Percentiles rank a stretch among this genome's conserved stretches.
These are phyloP conservation scores for Asobara japonica DNA, from an alignment of 1,140 invertebrate genomes.

Conservation along the genomic window DNA sequence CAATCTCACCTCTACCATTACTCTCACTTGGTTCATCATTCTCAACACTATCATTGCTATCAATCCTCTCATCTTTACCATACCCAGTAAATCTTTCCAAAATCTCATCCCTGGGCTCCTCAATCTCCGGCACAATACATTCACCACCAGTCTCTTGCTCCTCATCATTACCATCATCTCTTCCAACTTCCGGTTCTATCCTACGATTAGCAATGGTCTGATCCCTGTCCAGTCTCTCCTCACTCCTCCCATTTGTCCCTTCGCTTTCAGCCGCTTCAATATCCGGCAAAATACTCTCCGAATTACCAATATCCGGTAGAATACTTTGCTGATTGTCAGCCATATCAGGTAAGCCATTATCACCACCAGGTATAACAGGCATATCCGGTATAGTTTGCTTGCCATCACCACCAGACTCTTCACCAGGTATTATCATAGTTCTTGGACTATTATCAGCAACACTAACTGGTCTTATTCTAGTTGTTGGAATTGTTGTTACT, in stretches of 20 bases:
- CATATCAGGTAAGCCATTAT: neutral
- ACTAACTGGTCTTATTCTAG: slow-evolving; percentile 49
- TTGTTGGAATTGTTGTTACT: slow-evolving; percentile 61
- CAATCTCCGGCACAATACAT: slow-evolving; percentile 50
- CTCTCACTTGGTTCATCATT: too few species aligned
- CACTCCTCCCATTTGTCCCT: slow-evolving; percentile 27
- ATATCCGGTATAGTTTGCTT: too few species aligned
- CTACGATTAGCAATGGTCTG: slow-evolving; percentile 36
- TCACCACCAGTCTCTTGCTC: slow-evolving; percentile 51
- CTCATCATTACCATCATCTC: neutral
- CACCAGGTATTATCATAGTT: slow-evolving; percentile 44
- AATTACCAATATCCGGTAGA: slow-evolving; percentile 45
- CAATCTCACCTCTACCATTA: neutral
- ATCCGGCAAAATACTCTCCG: slow-evolving; percentile 50
- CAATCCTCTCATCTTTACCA: too few species aligned
- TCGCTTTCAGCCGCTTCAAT: slow-evolving; percentile 45
- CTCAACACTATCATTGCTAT: too few species aligned
- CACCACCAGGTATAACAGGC: too few species aligned
- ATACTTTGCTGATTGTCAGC: too few species aligned
- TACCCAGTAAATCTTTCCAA: slow-evolving; percentile 17
- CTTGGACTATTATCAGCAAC: slow-evolving; percentile 42
- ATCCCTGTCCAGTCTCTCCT: slow-evolving; percentile 41
- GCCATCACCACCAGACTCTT: slow-evolving; percentile 33
- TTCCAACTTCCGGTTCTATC: slow-evolving; percentile 15
- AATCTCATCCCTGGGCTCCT: slow-evolving; percentile 39